Conservation (phyloP, 2,888 invertebrate genomes). For the Lasioglossum lativentre region DNA sequence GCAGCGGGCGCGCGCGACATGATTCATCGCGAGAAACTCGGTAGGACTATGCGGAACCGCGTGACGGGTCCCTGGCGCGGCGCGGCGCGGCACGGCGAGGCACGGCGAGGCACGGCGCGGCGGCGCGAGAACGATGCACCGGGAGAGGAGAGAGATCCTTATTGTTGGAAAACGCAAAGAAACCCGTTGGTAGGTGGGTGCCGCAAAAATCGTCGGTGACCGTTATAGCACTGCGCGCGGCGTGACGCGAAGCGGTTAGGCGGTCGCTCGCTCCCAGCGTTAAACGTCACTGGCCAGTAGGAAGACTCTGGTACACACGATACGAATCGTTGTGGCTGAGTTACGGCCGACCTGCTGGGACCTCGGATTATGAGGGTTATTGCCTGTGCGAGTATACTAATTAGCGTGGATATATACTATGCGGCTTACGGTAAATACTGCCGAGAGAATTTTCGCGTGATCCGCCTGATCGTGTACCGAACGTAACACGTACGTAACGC, state of each 20-base stretch:
- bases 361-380: constrained; percentile 75
- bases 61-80: constrained; percentile 6
- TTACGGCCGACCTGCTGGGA: constrained; percentile 72
- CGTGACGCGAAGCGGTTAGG: constrained; percentile 27
- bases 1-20: constrained; percentile 43
- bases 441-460: constrained; percentile 69
- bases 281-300: constrained; percentile 52
- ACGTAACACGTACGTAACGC: constrained; percentile 45
- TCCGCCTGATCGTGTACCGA: constrained; percentile 56
- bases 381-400: constrained; percentile 73
- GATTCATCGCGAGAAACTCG: constrained; percentile 73
- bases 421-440: constrained; percentile 67
- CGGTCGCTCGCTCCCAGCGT: constrained; percentile 31
- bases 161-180: constrained; percentile 71
- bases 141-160: constrained; percentile 40
- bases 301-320: constrained; percentile 63
- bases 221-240: constrained; percentile 61
- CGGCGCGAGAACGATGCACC: constrained; percentile 19
- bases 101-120: too few relatives aligned
- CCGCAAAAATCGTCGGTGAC: constrained; percentile 67
- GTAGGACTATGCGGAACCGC: constrained; percentile 67
- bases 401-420: constrained; percentile 73
- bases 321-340: constrained; percentile 73
- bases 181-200: constrained; percentile 61
- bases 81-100: too few relatives aligned